Base-by-base conservation (phyloP, 53 echinoderm and acorn worm genomes). In the Paracentrotus lividus region DNA sequence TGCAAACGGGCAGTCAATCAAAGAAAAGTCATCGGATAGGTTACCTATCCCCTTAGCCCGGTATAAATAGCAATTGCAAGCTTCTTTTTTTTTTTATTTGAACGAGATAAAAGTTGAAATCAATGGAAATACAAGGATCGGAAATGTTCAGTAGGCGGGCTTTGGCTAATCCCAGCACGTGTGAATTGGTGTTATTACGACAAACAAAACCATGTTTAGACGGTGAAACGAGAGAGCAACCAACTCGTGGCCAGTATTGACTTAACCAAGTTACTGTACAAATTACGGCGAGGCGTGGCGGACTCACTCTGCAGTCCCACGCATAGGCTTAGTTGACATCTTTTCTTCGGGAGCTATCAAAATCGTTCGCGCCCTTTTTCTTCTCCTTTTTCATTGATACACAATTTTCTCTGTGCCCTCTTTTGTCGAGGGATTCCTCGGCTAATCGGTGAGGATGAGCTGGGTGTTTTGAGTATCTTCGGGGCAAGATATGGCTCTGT, bases 181-280 rank as follows among this genome's bases (percentile, higher is more conserved):
- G 92, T 92, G 92, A 92, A 92, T 92, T 92, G 78, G 92, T 92
- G 92, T 92, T 92, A 92, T 92, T 21, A 92, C 78, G 78, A 92
- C 92, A 92, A 92, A 92, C 92, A 92, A 92, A 55, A 77, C 56
- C 59, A 54, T 92, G 92, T 92, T 92, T 92, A 44, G 92, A 92
- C 81, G 77, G 81, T 56, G 92, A 92, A 92, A 92, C 78, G 78
- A 56, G 92, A 92, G 92, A 33, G 34, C 58, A 15, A 42, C 56
- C 55, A 78, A 92, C 92, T 92, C 92, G 92, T 78, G 92, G 77
- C 92, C 38, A 55, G 56, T 92, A 92, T 92, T 92, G 92, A 92
- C 92, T 92, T 92, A 92, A 77, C 92, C 81, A 92, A 92, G 92
- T 78, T 92, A 90, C 52, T 49, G 72, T 45, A 49, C 72, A 90